Base-by-base conservation (phyloP, 2,113 vertebrate species). In the Oreochromis spilurus region DNA sequence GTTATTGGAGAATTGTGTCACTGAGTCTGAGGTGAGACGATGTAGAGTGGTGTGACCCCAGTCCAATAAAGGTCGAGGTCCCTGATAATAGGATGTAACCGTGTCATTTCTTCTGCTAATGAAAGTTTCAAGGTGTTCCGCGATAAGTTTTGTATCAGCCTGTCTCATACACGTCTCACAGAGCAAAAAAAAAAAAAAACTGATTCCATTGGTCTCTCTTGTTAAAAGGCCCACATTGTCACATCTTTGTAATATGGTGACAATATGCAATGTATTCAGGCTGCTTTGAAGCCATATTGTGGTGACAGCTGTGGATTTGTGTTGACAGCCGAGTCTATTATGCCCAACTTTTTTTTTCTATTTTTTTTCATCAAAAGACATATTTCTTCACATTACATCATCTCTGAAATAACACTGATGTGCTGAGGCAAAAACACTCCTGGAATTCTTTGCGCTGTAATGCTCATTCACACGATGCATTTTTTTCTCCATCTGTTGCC, bases 1-100 rank as follows among this genome's bases (percentile, higher is more conserved):
- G 88, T 95, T 95, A 92, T 90, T 87, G 90, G 62, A 91, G 90
- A 92, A 95, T 93, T 91, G 87, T 94, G 95, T 93, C 94, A 92
- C 38, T 7, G 84, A 92, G 88, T 94, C 95, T 86, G 89, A 95
- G 90, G 93, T 89, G 87, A 94, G 84, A 87, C 16, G 36, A 88
- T 81, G 78, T 88, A 52, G 81, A 91, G 84, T 78, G 72, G 75
- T 19, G 90, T 26, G 89, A 94, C 93, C 92, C 89, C 29, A 78
- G 88, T 75, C 90, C 91, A 90, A 92, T 84, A 90, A 93, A 93
- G 89, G 89, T 91, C 36, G 86, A 88, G 88, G 89, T 84, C 83
- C 78, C 83, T 90, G 81, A 84, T 88, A 86, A 88, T 92, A 67
- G 55, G 54, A 89, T 89, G 53, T 79, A 94, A 91, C 58, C 83